These are phyloP conservation scores for Peromyscus polionotus DNA, from an alignment of 2,113 vertebrate species.

Conservation along the genomic window DNA sequence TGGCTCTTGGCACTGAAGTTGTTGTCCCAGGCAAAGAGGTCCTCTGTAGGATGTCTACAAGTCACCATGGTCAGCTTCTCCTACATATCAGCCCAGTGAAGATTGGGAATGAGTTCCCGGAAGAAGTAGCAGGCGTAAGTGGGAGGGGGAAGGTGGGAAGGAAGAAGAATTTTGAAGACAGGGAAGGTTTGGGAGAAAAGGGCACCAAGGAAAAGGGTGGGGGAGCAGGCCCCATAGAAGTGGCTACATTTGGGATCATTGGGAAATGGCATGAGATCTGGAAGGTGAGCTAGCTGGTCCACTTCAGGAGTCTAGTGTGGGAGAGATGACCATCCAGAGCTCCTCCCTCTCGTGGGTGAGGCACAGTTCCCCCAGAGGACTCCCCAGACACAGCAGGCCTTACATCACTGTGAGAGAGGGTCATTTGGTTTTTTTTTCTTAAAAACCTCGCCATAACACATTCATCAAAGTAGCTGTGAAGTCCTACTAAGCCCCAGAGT, in stretches of 20 bases:
- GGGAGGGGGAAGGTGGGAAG: too few relatives aligned
- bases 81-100: neutral
- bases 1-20: neutral
- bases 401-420: neutral
- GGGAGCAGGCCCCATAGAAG: neutral
- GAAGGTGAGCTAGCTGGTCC: neutral
- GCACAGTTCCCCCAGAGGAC: too few relatives aligned
- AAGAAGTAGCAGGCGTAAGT: neutral
- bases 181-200: too few relatives aligned
- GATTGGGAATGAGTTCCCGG: accelerated
- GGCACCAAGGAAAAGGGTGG: too few relatives aligned
- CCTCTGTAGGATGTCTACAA: too few relatives aligned
- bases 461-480: accelerated
- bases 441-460: accelerated
- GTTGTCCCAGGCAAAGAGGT: too few relatives aligned
- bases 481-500: accelerated
- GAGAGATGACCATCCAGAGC: neutral
- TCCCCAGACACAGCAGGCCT: neutral
- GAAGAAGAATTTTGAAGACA: neutral
- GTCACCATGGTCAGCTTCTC: neutral
- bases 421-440: neutral
- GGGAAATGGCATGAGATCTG: neutral
- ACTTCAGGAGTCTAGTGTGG: neutral
- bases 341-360: neutral
- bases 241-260: neutral